Conservation (phyloP, 1,140 invertebrate genomes). For the Nebria ingens region DNA sequence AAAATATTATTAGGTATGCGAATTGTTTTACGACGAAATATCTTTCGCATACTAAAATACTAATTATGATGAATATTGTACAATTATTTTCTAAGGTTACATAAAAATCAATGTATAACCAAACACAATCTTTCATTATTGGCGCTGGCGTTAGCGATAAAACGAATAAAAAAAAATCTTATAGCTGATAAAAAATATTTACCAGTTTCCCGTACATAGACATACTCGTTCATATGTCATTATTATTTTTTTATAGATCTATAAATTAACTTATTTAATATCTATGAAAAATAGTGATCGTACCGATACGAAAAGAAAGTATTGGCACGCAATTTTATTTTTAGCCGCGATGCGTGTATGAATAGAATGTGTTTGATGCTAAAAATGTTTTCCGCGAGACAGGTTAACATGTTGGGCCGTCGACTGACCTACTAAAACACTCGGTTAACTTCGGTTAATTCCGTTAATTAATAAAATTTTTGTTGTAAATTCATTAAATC, state of each 20-base stretch:
- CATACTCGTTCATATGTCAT: neutral
- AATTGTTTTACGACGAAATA: too few relatives aligned
- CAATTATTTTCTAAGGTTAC: too few relatives aligned
- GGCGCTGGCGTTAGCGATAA: neutral
- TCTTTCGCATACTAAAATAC: too few relatives aligned
- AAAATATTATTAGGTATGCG: too few relatives aligned
- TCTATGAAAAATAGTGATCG: neutral
- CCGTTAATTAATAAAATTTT: neutral
- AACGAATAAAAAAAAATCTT: neutral
- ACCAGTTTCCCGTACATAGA: neutral
- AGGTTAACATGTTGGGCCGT: neutral
- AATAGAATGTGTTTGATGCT: too few relatives aligned
- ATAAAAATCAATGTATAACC: too few relatives aligned
- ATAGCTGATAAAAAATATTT: neutral
- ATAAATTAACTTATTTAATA: constrained; percentile 6
- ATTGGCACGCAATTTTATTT: too few relatives aligned
- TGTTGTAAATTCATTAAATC: too few relatives aligned
- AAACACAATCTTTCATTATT: neutral
- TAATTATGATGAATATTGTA: too few relatives aligned
- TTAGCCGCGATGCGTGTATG: too few relatives aligned
- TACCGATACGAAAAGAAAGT: neutral
- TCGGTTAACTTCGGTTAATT: neutral
- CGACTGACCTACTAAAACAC: neutral
- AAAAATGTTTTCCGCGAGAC: neutral
- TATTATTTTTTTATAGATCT: neutral